Percentiles rank a stretch among this genome's conserved stretches.
Conservation (phyloP, 2,113 vertebrate species). For the Fukomys damarensis region DNA sequence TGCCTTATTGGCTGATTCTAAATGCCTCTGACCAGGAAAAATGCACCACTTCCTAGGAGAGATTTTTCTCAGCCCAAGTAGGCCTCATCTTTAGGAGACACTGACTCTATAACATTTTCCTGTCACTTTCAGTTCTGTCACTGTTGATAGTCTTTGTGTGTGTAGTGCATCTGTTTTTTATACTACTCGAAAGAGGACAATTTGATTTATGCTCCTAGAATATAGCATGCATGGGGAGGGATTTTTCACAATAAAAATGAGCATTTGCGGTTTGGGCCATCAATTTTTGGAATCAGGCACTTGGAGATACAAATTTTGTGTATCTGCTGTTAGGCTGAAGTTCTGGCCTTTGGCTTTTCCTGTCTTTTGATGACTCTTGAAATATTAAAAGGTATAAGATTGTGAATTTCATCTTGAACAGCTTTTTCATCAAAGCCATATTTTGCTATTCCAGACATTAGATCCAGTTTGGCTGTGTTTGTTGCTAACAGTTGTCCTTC, state of each 20-base stretch:
- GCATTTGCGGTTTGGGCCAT: neutral
- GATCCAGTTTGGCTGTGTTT: neutral
- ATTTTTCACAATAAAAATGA: neutral
- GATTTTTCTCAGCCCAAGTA: neutral
- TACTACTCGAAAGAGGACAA: neutral
- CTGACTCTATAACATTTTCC: neutral
- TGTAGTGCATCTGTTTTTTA: neutral
- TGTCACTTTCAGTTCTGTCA: neutral
- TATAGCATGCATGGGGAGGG: neutral
- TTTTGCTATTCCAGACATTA: neutral
- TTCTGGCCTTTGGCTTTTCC: conserved; percentile 15
- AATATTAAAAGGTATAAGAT: neutral
- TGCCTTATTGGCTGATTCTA: conserved; percentile 45
- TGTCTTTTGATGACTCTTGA: conserved; percentile 23
- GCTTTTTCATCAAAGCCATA: neutral
- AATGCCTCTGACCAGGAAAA: neutral
- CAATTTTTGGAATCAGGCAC: neutral
- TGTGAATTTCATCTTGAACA: neutral
- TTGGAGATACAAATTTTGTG: neutral
- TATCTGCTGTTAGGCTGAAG: neutral
- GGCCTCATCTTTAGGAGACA: accelerated
- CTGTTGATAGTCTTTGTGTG: neutral
- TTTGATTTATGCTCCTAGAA: conserved; percentile 34
- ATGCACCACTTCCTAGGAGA: conserved; percentile 43
- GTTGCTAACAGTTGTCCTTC: neutral